Conservation (phyloP, 2,888 invertebrate species). For the Capitulum mitella region DNA sequence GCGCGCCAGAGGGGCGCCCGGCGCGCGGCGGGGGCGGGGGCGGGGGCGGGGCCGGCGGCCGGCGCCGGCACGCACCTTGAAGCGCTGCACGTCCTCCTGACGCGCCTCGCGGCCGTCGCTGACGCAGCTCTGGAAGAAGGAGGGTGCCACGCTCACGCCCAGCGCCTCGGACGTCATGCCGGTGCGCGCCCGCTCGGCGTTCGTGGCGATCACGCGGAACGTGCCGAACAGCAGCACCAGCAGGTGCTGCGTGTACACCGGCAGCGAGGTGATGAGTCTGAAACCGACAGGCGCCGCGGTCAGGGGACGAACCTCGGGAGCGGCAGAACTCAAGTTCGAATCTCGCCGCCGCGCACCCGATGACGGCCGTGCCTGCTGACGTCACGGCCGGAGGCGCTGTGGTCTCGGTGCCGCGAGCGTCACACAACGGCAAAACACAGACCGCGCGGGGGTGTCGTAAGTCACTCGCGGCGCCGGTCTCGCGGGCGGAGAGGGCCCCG, state of each 20-base stretch:
- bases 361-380: no score
- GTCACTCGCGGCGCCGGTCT: no score
- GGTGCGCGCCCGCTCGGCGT: slow-evolving; percentile 78
- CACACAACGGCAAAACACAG: no score
- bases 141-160: slow-evolving; percentile 90
- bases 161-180: slow-evolving; percentile 93
- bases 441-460: no score
- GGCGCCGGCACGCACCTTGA: slow-evolving; percentile 60
- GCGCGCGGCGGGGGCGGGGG: no score
- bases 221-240: slow-evolving; percentile 93
- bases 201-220: slow-evolving; percentile 81
- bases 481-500: no score
- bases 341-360: no score
- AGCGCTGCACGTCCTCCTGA: slow-evolving; percentile 90
- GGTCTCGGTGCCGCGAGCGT: no score
- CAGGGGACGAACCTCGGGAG: no score
- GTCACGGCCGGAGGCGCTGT: no score
- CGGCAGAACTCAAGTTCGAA: no score
- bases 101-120: slow-evolving; percentile 89
- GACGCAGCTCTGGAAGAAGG: slow-evolving; percentile 92
- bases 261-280: slow-evolving; percentile 51
- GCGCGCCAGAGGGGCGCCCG: background rate
- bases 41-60: background rate
- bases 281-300: no score
- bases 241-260: slow-evolving; percentile 82